A percentile compares a stretch with the other conserved stretches of the same genome.
These are phyloP conservation scores for Neuroterus valhalla DNA, from an alignment of 1,140 invertebrate species.

Conservation along the genomic window DNA sequence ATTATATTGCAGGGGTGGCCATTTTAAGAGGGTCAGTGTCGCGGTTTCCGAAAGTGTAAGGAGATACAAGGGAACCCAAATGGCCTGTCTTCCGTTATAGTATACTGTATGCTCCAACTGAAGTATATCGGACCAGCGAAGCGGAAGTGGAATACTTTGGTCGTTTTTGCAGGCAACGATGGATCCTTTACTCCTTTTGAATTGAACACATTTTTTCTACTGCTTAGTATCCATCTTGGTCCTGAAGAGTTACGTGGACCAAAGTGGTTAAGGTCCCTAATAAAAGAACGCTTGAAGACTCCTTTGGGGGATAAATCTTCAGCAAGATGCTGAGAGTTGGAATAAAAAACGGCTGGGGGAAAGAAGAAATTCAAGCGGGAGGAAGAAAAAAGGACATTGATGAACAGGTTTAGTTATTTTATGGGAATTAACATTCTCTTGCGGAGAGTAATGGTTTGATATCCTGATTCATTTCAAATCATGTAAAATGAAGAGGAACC, in stretches of 20 bases:
- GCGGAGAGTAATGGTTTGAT: too few species aligned
- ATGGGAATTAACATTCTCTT: too few species aligned
- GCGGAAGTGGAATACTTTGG: not conserved
- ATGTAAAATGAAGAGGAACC: too few species aligned
- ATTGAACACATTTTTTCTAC: not conserved
- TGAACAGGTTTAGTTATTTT: not conserved
- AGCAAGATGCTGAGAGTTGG: slow-evolving; percentile 1
- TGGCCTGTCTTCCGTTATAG: slow-evolving; percentile 10
- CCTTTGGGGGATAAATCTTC: not conserved
- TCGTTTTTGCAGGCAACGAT: not conserved
- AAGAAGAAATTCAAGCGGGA: not conserved
- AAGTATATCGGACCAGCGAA: not conserved
- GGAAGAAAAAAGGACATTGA: not conserved
- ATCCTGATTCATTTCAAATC: too few species aligned
- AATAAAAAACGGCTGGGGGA: not conserved
- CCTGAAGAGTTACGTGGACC: not conserved
- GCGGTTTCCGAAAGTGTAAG: slow-evolving; percentile 27
- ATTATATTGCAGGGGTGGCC: slow-evolving; percentile 7
- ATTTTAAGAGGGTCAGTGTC: slow-evolving; percentile 27
- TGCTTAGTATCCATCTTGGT: slow-evolving; percentile 14
- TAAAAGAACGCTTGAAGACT: not conserved
- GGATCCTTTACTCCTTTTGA: not conserved
- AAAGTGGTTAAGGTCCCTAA: not conserved
- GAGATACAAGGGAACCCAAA: slow-evolving; percentile 13
- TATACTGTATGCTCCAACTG: not conserved